Conservation (phyloP, 1,140 invertebrate species). For the Notospermus geniculatus region DNA sequence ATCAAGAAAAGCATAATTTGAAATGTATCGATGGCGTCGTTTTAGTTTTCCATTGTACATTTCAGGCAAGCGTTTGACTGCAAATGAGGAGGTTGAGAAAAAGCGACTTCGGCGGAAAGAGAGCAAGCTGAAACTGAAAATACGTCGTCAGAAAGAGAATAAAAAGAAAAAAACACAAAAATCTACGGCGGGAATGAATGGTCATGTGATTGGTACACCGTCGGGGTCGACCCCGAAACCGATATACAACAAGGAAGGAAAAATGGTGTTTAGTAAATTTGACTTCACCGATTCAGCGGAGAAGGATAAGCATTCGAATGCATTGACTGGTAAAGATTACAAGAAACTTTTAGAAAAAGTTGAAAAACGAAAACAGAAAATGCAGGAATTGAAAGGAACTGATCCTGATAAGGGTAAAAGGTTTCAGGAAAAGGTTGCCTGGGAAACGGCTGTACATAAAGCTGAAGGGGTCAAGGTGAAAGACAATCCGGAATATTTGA, state of each 20-base stretch:
- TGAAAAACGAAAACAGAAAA: slow-evolving; percentile 68
- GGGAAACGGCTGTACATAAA: slow-evolving; percentile 73
- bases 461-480: slow-evolving; percentile 76
- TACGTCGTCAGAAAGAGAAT: slow-evolving; percentile 32
- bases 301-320: slow-evolving; percentile 54
- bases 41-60: too few species aligned
- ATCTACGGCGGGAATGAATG: slow-evolving; percentile 14
- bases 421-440: slow-evolving; percentile 64
- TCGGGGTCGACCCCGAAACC: slow-evolving; percentile 59
- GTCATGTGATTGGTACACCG: slow-evolving; percentile 13
- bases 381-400: slow-evolving; percentile 42
- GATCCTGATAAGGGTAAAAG: slow-evolving; percentile 66
- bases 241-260: slow-evolving; percentile 73
- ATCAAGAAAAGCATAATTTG: too few species aligned
- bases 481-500: slow-evolving; percentile 76
- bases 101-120: slow-evolving; percentile 37
- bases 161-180: too few species aligned
- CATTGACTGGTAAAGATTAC: slow-evolving; percentile 59
- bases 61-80: slow-evolving; percentile 22
- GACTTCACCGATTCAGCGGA: slow-evolving; percentile 64
- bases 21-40: too few species aligned
- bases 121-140: slow-evolving; percentile 33
- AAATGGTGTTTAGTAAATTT: slow-evolving; percentile 81
- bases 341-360: slow-evolving; percentile 70
- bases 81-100: slow-evolving; percentile 28